Base-by-base conservation (phyloP, 2,113 vertebrate genomes). In the Callaeas wilsoni region DNA sequence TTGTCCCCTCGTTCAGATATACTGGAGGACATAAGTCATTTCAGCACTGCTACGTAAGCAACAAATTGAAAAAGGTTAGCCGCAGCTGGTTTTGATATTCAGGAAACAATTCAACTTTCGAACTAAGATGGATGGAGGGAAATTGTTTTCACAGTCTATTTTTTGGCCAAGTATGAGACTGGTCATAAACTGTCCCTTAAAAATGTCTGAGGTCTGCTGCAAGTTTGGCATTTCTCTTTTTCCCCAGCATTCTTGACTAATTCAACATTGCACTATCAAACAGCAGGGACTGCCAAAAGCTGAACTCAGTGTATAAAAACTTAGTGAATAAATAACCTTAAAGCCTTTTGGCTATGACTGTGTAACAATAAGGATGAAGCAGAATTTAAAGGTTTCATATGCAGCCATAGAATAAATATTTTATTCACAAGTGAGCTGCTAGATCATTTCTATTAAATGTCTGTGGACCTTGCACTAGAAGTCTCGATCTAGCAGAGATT, bases 401-500 rank as follows among this genome's bases (percentile, higher is more conserved):
- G 55, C 21, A 77, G 46, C 20, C 42, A 74, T 75, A 42, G 35
- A 84, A 91, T 30, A 84, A 73, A 89, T 16, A 42, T 46, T 55
- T 75, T 82, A 59, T 63, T 93, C 77, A 47, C 27, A 91, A 63
- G 39, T 52, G 30, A 70, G 39, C 9, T 56, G 17, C 18, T 44
- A 71, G 20, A 39, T 74, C 1, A 71, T 70, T 84, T 77, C 33
- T 67, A 21, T 12, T 37, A 77, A 63, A n/a, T 33, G 3, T 29
- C 65, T 89, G 7, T 32, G 70, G 23, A 37, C 17, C 75, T 91
- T 26, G n/a, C 6, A 52, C 20, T 49, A 63, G 22, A 37, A 69
- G 18, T 42, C 15, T 49, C 0, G 0, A 7, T 49, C 56, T 56
- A 42, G 18, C 12, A 62, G 39, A 30, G 9, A 22, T 63, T 55